Evolutionary conservation across 2,113 vertebrate species (phyloP), one percentile per base, ranked within the genome.

Genomic region (Ciconia maguari): DNA sequence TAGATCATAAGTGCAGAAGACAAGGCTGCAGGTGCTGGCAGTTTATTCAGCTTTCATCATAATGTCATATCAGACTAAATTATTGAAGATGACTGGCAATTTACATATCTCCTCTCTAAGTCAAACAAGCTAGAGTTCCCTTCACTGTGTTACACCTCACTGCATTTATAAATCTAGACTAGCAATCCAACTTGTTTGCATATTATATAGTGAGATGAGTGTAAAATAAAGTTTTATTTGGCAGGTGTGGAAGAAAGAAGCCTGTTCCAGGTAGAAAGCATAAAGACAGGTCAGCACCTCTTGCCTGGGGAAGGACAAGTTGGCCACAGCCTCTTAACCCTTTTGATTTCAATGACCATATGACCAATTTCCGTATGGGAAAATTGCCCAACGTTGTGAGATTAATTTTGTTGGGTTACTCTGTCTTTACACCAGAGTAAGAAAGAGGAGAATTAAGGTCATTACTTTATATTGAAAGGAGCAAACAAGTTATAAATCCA

Each of bases 61-160:
- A 62, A 48, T 82, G 83, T 93, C 86, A 51, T 84, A 92, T 72
- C 92, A 93, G 25, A 61, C 27, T 96, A 57, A 94, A 94, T 91
- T 87, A 94, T 91, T 95, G 86, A 97, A 90, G 55, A 84, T 87
- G 69, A 84, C 90, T 91, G 72, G 52, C 65, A 91, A 89, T 96
- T 96, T 96, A 89, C 69, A 49, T 65, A 86, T 72, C 80, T 83
- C 42, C 36, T 96, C 84, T 95, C 70, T 57, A 80, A 96, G 76
- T 86, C 88, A 92, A 95, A 88, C 82, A 94, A 88, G 36, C 19
- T 58, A 42, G 58, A 86, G 71, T 72, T 95, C 78, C 57, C 41
- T 70, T 92, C 79, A 71, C 34, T 49, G 10, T 7, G 5, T 69
- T 87, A 58, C 32, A 72, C 22, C 7, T 85, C 94, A 51, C 32